A percentile compares a stretch with the other conserved stretches of the same genome.
Conservation (phyloP, 2,797 vertebrate species). For the Adelosebastes latens region DNA sequence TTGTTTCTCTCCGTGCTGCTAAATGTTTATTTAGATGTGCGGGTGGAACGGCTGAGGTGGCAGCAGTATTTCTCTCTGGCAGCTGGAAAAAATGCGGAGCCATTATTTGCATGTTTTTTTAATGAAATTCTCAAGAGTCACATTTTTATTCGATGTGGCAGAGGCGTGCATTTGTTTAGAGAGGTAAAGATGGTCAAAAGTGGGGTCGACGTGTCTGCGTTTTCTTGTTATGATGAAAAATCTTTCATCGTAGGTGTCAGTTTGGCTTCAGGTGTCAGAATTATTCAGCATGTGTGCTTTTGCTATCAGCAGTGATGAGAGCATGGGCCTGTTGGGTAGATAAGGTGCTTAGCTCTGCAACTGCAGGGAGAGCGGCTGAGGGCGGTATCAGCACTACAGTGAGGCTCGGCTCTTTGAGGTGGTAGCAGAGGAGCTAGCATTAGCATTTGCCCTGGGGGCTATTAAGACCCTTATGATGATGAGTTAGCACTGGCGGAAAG, state of each 20-base stretch:
- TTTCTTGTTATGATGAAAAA: slow-evolving; percentile 15
- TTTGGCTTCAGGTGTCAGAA: slow-evolving; percentile 39
- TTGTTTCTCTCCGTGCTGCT: slow-evolving; percentile 2
- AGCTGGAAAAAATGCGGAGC: slow-evolving; percentile 23
- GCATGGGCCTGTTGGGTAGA: slow-evolving; percentile 42
- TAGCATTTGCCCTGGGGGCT: slow-evolving; percentile 65
- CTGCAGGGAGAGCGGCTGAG: slow-evolving; percentile 26
- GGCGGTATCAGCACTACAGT: slow-evolving; percentile 35
- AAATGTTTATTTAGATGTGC: slow-evolving; percentile 15
- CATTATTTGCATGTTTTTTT: slow-evolving; percentile 31
- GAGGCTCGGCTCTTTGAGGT: slow-evolving; percentile 40
- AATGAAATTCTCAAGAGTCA: slow-evolving; percentile 16
- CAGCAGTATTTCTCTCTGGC: slow-evolving; percentile 21
- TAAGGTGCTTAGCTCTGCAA: slow-evolving; percentile 59
- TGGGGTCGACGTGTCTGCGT: slow-evolving; percentile 1
- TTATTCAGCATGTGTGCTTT: slow-evolving; percentile 38
- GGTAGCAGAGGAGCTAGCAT: slow-evolving; percentile 53
- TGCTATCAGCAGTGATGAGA: slow-evolving; percentile 35
- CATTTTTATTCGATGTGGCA: slow-evolving; percentile 11
- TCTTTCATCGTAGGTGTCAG: background rate
- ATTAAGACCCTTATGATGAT: slow-evolving; percentile 69
- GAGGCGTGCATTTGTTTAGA: slow-evolving; percentile 10
- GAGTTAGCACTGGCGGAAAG: slow-evolving; percentile 53
- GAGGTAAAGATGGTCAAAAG: slow-evolving; percentile 7
- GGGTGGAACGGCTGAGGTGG: slow-evolving; percentile 9